A percentile compares a stretch with the other conserved stretches of the same genome.
Evolutionary conservation across 2,113 vertebrate genomes (phyloP).

Genomic region (Crotalus helleri): DNA sequence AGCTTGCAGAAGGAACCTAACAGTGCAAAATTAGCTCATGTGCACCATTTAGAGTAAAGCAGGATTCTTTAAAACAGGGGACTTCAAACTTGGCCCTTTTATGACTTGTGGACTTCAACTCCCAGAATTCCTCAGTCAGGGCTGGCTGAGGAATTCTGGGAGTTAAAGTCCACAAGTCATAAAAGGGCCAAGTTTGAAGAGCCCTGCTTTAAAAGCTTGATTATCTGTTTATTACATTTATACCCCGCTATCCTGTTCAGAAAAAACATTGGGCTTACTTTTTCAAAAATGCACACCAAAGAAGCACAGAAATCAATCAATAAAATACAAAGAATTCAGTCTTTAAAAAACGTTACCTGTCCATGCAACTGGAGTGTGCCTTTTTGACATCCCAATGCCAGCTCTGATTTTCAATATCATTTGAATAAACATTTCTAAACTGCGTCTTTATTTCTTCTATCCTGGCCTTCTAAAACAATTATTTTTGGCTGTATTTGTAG

Average conservation of each 20-base stretch:
- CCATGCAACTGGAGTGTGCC: background rate
- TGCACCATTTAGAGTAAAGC: background rate
- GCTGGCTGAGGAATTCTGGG: too few species aligned
- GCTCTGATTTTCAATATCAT: background rate
- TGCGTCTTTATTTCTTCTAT: background rate
- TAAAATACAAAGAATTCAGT: background rate
- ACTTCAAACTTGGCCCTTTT: too few species aligned
- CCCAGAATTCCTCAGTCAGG: too few species aligned
- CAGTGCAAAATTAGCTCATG: background rate
- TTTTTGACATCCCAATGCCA: background rate
- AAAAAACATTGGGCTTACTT: background rate
- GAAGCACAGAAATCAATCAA: background rate
- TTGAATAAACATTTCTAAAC: background rate
- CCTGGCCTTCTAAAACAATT: background rate
- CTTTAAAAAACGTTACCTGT: background rate
- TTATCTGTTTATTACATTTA: background rate
- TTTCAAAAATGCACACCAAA: background rate
- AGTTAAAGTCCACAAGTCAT: too few species aligned
- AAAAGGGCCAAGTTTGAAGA: too few species aligned
- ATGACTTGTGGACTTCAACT: too few species aligned
- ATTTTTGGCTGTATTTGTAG: conserved; percentile 56
- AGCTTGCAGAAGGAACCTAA: background rate
- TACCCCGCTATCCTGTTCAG: background rate
- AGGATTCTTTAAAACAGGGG: background rate
- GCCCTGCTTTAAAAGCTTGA: background rate